A percentile compares a stretch with the other conserved stretches of the same genome.
Conservation (phyloP, 2,888 invertebrate genomes). For the Drosophila quinaria region DNA sequence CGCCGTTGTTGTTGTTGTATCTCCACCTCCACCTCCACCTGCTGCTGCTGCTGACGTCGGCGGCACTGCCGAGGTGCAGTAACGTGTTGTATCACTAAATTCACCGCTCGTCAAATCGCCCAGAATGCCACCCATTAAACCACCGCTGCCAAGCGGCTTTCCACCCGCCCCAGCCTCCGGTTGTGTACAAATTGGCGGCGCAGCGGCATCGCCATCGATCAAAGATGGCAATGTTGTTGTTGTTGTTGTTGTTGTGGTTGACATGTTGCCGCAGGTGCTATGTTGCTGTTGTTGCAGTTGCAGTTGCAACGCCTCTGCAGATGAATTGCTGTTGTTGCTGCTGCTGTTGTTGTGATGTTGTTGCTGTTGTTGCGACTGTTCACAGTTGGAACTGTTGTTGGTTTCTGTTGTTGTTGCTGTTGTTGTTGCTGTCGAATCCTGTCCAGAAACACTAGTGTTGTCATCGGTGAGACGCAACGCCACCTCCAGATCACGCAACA, state of each 20-base stretch:
- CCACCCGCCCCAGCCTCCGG: constrained; percentile 84
- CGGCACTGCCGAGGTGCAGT: constrained; percentile 83
- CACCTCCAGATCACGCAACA: constrained; percentile 95
- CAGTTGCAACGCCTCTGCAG: constrained; percentile 54
- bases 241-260: constrained; percentile 54
- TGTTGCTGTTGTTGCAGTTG: constrained; percentile 33
- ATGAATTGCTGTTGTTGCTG: constrained; percentile 37
- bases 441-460: constrained; percentile 75
- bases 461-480: constrained; percentile 90
- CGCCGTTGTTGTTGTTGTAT: constrained; percentile 15
- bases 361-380: constrained; percentile 42
- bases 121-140: constrained; percentile 83
- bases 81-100: constrained; percentile 84
- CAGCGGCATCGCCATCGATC: constrained; percentile 82
- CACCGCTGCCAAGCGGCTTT: constrained; percentile 80
- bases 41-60: constrained; percentile 43
- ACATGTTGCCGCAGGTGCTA: constrained; percentile 39
- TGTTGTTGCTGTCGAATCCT: constrained; percentile 42
- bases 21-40: constrained; percentile 50
- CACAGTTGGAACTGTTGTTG: constrained; percentile 45
- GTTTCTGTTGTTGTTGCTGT: constrained; percentile 42
- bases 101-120: constrained; percentile 84
- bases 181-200: constrained; percentile 85
- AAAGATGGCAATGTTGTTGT: constrained; percentile 49
- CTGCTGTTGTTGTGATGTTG: constrained; percentile 49